Evolutionary conservation across 2,888 invertebrate genomes (phyloP).

Genomic region (Pseudococcus viburni): DNA sequence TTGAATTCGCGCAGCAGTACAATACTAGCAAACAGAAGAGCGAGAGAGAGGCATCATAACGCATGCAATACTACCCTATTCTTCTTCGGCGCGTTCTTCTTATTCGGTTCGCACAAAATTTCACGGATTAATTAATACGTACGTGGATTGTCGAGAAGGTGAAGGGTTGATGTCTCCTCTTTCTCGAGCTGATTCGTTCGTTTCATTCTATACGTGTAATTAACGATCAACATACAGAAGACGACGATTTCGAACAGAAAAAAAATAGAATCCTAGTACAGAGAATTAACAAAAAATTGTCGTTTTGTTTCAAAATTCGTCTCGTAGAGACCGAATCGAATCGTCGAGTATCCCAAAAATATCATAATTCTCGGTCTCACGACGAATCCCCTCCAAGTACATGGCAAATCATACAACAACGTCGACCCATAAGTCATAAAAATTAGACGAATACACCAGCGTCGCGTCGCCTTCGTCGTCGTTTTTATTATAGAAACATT

Average conservation of each 20-base stretch:
- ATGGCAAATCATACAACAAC: constrained; percentile 2
- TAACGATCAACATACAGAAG: background rate
- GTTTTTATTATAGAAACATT: constrained; percentile 63
- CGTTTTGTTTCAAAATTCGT: too few species aligned
- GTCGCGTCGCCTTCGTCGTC: background rate
- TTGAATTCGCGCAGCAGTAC: constrained; percentile 10
- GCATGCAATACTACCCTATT: constrained; percentile 29
- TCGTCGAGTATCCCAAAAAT: too few species aligned
- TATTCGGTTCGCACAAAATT: constrained; percentile 2
- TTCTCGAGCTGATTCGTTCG: background rate
- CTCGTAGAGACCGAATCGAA: too few species aligned
- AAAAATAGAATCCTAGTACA: too few species aligned
- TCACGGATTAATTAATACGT: constrained; percentile 32
- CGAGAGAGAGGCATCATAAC: background rate
- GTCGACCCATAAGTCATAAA: constrained; percentile 20
- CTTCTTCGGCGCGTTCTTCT: constrained; percentile 9
- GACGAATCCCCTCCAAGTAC: too few species aligned
- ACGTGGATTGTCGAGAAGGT: background rate
- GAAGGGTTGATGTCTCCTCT: background rate
- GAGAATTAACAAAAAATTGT: too few species aligned
- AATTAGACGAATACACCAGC: background rate
- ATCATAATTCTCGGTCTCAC: too few species aligned
- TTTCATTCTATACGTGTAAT: constrained; percentile 4
- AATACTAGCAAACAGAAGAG: background rate
- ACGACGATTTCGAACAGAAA: background rate